Evolutionary conservation across 2,113 vertebrate species (phyloP).

Genomic region (Triplophysa dalaica): DNA sequence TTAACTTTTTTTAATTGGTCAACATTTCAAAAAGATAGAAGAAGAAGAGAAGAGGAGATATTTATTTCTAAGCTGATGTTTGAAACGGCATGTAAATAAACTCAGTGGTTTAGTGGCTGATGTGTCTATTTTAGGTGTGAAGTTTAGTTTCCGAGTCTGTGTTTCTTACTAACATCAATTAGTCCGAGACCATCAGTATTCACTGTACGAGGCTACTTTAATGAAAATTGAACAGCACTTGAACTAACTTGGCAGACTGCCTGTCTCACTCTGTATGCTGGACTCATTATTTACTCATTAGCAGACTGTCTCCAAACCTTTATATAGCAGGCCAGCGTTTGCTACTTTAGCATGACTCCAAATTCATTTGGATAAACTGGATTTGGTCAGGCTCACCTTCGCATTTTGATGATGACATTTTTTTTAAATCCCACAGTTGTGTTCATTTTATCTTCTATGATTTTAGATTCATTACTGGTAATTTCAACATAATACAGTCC

Average conservation of each 20-base stretch:
- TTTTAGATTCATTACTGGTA: too few species aligned
- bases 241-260: conserved; percentile 37
- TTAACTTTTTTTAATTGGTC: too few species aligned
- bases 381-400: not conserved
- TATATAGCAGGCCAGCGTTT: conserved; percentile 19
- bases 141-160: not conserved
- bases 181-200: conserved; percentile 6
- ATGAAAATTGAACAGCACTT: conserved; percentile 40
- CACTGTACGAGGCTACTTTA: conserved; percentile 21
- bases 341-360: conserved; percentile 27
- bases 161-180: conserved; percentile 31
- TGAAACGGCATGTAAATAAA: not conserved
- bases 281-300: conserved; percentile 44
- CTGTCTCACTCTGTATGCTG: not conserved
- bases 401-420: not conserved
- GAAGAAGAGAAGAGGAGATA: not conserved
- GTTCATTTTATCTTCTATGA: too few species aligned
- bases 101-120: not conserved
- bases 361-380: not conserved
- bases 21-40: not conserved
- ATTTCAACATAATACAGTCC: too few species aligned
- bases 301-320: conserved; percentile 30
- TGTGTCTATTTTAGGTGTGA: conserved; percentile 25
- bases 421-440: not conserved
- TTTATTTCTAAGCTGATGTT: too few species aligned